phyloP scores from a whole-genome alignment of 2,888 invertebrate genomes.

The Torymus tubicola region DNA sequence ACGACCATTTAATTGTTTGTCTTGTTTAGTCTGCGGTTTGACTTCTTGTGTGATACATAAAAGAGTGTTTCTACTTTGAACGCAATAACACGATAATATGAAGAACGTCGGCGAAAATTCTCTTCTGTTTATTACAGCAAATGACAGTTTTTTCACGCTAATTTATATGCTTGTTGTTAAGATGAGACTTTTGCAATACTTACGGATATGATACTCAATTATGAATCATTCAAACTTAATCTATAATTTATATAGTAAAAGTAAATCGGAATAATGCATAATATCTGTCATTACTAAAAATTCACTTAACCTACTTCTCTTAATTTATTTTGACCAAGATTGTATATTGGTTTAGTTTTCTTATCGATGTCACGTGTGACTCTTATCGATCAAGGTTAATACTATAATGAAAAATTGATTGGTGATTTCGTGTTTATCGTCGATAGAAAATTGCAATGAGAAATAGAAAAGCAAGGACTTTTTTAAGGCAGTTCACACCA shows the following conservation, averaged over 20 bases:
- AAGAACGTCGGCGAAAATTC: constrained; percentile 13
- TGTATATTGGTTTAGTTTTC: constrained; percentile 10
- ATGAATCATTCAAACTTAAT: no score
- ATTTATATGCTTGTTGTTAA: no score
- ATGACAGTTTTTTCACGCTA: not conserved
- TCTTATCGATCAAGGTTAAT: constrained; percentile 49
- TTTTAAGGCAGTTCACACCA: not conserved
- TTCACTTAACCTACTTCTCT: constrained; percentile 23
- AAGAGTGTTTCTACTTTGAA: constrained; percentile 7
- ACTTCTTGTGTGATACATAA: constrained; percentile 17
- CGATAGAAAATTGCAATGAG: not conserved
- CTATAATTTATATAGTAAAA: no score
- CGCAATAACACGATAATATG: constrained; percentile 30
- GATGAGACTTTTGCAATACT: no score
- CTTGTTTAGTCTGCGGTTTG: constrained; percentile 40
- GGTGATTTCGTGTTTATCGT: not conserved
- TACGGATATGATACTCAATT: not conserved
- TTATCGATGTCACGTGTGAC: constrained; percentile 28
- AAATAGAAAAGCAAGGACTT: not conserved
- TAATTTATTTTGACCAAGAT: constrained; percentile 4
- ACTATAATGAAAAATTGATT: constrained; percentile 19
- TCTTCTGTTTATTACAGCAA: not conserved
- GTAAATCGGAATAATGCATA: no score
- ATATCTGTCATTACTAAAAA: not conserved
- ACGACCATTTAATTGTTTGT: constrained; percentile 17